Conservation (phyloP, 2,888 invertebrate species). For the Eupithecia dodoneata region DNA sequence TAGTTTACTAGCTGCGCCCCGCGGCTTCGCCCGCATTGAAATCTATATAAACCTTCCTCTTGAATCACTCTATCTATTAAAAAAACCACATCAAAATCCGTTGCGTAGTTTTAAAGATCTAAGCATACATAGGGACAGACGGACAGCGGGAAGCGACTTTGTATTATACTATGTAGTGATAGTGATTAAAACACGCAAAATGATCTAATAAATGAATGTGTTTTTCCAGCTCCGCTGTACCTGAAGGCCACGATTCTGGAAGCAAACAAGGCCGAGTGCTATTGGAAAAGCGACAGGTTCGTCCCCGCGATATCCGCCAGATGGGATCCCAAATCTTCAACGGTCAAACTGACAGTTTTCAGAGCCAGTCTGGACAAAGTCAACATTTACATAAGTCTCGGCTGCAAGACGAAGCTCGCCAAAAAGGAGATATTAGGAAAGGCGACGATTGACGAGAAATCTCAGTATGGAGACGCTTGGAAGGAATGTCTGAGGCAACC, state of each 20-base stretch:
- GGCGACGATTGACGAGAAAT: slow-evolving; percentile 86
- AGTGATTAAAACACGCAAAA: too few species aligned
- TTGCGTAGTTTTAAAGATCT: too few species aligned
- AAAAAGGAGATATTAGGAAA: slow-evolving; percentile 88
- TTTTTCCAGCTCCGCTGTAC: slow-evolving; percentile 86
- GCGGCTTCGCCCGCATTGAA: too few species aligned
- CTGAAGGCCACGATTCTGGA: slow-evolving; percentile 91
- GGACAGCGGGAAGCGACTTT: too few species aligned
- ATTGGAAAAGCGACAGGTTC: slow-evolving; percentile 90
- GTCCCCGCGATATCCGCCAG: slow-evolving; percentile 90
- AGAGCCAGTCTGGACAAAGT: slow-evolving; percentile 86
- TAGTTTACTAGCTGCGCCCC: too few species aligned
- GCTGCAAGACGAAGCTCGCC: slow-evolving; percentile 87
- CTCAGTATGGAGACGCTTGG: slow-evolving; percentile 85
- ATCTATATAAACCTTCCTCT: too few species aligned
- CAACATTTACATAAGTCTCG: slow-evolving; percentile 86
- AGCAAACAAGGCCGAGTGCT: slow-evolving; percentile 83
- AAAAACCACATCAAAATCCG: too few species aligned
- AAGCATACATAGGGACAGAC: too few species aligned
- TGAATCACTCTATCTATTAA: too few species aligned
- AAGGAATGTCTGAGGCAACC: slow-evolving; percentile 84
- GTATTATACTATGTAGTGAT: too few species aligned
- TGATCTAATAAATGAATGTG: slow-evolving; percentile 15
- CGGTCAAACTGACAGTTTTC: slow-evolving; percentile 85
- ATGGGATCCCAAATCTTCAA: slow-evolving; percentile 87